Base-by-base conservation (phyloP, 2,888 invertebrate species). In the Agonopterix heracliana region DNA sequence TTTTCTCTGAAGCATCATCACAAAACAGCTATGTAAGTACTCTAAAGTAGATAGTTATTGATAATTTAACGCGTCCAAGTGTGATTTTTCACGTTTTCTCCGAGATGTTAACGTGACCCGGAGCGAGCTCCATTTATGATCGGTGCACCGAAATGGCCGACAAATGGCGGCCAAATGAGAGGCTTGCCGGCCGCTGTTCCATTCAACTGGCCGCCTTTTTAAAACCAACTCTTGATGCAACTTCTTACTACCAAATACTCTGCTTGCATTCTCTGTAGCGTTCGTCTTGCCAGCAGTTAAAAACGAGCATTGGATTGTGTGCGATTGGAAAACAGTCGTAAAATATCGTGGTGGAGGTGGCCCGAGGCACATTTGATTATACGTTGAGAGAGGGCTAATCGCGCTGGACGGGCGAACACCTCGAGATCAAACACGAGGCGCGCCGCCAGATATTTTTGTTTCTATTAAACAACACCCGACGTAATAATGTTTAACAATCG, bases 401-500 rank as follows among this genome's bases (percentile, higher is more conserved):
- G 88, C 84, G 81, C 81, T 83, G 80, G 88, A 87, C 88, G 86
- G 87, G 75, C 87, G 88, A 86, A 88, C 87, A 86, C 87, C 87
- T 86, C 87, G 88, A 88, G 88, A 88, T 88, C 88, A 88, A 88
- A 88, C 88, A 88, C 87, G 81, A 85, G 85, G 84, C 87, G 86
- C 81, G 86, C 88, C 88, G 88, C 83, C 88, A 86, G 85, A 88
- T 88, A 88, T 88, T 88, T 88, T 88, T 88, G 88, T 88, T 88
- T 88, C 88, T 88, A 88, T 88, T 88, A 88, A 88, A 88, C 88
- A 88, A 88, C 88, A 88, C 86, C 88, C 88, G 81, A 85, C 85
- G 87, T 88, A 88, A 88, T 88, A 88, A 88, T 88, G 88, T 88
- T 88, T 88, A 88, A 88, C 88, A 87, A 88, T 88, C 88, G 86